Conservation (phyloP, 30 jellyfish, hydroid and myxozoan species). For the Cassiopea andromeda region DNA sequence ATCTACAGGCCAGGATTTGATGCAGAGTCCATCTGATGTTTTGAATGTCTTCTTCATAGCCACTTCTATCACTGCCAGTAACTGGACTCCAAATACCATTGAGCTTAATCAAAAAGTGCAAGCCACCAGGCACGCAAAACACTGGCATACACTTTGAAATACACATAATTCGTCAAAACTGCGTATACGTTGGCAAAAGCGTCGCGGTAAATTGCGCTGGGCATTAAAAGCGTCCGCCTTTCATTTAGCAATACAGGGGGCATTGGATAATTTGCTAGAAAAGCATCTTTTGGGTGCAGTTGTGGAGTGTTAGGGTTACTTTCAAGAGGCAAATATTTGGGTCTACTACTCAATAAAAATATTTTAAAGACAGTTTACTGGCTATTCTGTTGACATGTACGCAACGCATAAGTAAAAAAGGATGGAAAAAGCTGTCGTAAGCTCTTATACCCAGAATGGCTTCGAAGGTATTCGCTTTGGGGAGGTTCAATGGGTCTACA, state of each 20-base stretch:
- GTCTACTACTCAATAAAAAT: background rate
- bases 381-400: background rate
- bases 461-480: background rate
- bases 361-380: background rate
- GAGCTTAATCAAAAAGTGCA: background rate
- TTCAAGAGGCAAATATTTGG: no score
- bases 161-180: background rate
- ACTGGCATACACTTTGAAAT: background rate
- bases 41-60: background rate
- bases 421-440: no score
- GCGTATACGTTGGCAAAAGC: background rate
- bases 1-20: background rate
- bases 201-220: background rate
- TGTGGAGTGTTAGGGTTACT: no score
- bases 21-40: background rate
- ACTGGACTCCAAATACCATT: conserved; percentile 2
- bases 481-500: background rate
- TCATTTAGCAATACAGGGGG: background rate
- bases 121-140: background rate
- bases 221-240: background rate
- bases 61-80: background rate
- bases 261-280: background rate
- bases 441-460: no score
- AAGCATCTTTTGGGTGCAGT: no score
- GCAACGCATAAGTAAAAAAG: background rate